phyloP scores from a whole-genome alignment of 2,888 invertebrate genomes.

The Oeneis ivallda region DNA sequence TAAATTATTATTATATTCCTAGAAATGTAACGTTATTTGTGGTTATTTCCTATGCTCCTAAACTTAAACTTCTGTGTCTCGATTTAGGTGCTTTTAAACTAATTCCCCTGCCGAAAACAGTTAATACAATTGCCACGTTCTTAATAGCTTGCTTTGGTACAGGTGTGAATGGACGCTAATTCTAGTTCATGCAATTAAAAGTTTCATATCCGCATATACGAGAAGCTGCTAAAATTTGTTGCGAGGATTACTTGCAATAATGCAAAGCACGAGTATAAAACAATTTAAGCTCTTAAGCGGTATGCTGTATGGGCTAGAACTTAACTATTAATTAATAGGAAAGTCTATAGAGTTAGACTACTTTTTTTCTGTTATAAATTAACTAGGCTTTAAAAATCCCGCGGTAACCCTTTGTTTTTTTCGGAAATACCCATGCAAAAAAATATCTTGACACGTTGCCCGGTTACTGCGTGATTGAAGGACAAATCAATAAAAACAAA shows the following conservation, averaged over 20 bases:
- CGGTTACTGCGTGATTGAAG: no score
- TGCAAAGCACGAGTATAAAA: background rate
- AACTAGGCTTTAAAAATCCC: no score
- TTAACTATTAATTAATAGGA: no score
- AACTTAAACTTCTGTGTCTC: background rate
- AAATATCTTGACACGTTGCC: no score
- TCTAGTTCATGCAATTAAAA: slow-evolving; percentile 15
- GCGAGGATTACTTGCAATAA: background rate
- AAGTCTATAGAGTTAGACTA: no score
- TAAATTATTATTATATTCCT: no score
- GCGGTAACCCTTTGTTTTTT: no score
- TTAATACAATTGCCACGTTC: background rate
- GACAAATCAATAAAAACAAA: no score
- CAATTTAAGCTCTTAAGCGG: background rate
- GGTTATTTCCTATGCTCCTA: background rate
- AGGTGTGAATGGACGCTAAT: slow-evolving; percentile 11
- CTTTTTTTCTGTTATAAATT: no score
- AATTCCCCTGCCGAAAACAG: slow-evolving; percentile 1
- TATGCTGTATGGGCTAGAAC: no score
- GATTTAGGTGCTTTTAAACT: background rate
- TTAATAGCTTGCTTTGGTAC: slow-evolving; percentile 4
- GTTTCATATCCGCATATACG: background rate
- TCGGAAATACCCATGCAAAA: no score
- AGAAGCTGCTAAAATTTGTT: slow-evolving; percentile 2
- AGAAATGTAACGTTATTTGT: no score